Evolutionary conservation across 1,140 invertebrate species (phyloP), one percentile per base, ranked within the genome.

Genomic region (Geopemphigus sp.): DNA sequence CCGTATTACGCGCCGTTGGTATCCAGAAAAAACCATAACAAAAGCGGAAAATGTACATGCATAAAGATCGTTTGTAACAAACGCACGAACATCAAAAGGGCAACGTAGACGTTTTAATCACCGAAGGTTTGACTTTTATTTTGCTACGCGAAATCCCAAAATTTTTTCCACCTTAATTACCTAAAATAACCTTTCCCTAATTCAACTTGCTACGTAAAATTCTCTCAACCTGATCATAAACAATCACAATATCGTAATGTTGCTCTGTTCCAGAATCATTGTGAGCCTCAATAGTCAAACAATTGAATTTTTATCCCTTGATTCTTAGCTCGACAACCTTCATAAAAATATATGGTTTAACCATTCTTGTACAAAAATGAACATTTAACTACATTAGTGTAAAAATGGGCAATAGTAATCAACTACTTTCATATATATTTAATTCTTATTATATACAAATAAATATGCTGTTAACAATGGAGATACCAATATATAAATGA

Each of bases 121-220:
- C 56, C 19, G 39, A 78, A n/a, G 39, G 61, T 63, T 39, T 26
- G 39, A 50, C 54, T 78, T 50, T 6, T 29, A 22, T 47, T 22
- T 24, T 56, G 15, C 29, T 59, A 32, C 8, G 1, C 22, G 22
- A 22, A 32, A 24, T 26, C 39, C 26, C 17, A 32, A 10, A 19
- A 5, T 68, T 50, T 68, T 76, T 61, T 57, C 8, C 14, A n/a
- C 54, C 14, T 14, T 76, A 76, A 76, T 76, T 76, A 76, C 73
- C 54, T 45, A 59, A 76, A 59, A 56, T 61, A 59, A 59, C 12
- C 12, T 39, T n/a, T 45, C 32, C 11, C 6, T 73, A 14, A 14
- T 45, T 59, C 2, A n/a, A 5, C 32, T 8, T 56, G 15, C 19
- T n/a, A 8, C 3, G 4, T 12, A 24, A 10, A 73, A 73, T 73